Evolutionary conservation across 64 coral and sea anemone species (phyloP), one percentile per base, ranked within the genome.

Genomic region (Hydrozoanthus tunicans): DNA sequence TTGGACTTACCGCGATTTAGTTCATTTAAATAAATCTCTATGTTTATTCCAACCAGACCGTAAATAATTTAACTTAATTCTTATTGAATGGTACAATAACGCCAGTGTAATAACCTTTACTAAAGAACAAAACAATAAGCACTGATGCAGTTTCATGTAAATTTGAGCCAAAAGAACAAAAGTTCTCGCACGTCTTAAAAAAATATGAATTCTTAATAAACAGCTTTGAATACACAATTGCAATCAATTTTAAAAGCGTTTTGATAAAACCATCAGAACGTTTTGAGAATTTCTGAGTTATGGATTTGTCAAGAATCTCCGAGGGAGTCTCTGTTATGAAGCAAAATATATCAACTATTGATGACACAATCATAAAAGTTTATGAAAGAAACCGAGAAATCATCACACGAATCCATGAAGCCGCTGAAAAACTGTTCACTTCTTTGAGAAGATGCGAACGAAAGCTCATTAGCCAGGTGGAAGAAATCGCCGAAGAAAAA

Each of bases 351-450:
- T 25, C 83, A 57, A 23, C n/a, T 0, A 86, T 86, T 25, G 67
- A 73, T 27, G 83, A 86, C 73, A 54, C 68, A 10, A 86, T 86
- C 10, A 86, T 86, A 9, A 59, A 73, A 25, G 83, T 73, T 25
- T 86, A 86, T 58, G 83, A 86, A 71, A 86, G 83, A 53, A 86
- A 86, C 52, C 25, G 83, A 86, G 83, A 86, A 56, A 86, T 20
- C 17, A 72, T 57, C 24, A 72, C 53, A 17, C 61, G 9, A 11
- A 86, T 72, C 72, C 83, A 86, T 1, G 83, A 70, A 14, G 66
- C 83, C 5, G 83, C 66, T 9, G 83, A 86, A 24, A 57, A 27
- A 13, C 66, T 32, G 5, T 73, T 86, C 55, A 86, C 65, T 9
- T 72, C 83, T 69, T n/a, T 86, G 51, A 86, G 55, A 24, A 86